A percentile compares a stretch with the other conserved stretches of the same genome.
These are phyloP conservation scores for Labeo calbasu DNA, from an alignment of 2,797 vertebrate species.

Conservation along the genomic window DNA sequence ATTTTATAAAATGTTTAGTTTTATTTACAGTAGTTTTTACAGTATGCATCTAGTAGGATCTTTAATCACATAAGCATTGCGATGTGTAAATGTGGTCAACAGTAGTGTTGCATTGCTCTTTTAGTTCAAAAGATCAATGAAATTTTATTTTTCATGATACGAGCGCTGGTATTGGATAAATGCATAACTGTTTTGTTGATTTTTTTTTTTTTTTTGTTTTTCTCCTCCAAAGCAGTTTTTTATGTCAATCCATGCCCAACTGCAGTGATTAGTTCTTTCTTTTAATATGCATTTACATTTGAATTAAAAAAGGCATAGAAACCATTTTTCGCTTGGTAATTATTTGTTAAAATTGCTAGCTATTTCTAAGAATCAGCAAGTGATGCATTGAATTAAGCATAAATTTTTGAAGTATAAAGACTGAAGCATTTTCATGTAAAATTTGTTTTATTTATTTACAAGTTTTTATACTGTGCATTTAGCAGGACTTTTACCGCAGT, in stretches of 20 bases:
- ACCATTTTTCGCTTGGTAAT: neutral
- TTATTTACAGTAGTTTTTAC: no score
- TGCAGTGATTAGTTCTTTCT: neutral
- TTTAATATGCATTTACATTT: neutral
- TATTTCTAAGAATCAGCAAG: neutral
- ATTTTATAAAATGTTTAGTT: no score
- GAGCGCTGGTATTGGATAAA: neutral
- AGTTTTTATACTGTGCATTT: neutral
- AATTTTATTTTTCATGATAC: neutral
- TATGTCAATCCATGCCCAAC: conserved; percentile 80
- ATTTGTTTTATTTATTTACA: neutral
- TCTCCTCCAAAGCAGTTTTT: conserved; percentile 87
- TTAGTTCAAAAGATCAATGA: no score
- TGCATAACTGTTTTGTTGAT: neutral
- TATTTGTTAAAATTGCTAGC: neutral
- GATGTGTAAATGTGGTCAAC: no score
- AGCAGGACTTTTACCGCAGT: neutral
- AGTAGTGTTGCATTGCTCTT: no score
- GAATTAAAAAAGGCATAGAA: neutral
- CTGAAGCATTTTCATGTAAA: neutral
- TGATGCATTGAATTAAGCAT: neutral
- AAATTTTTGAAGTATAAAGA: neutral
- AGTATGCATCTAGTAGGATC: no score
- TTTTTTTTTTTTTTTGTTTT: conserved; percentile 49
- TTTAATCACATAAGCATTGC: no score